Base-by-base conservation (phyloP, 2,888 invertebrate genomes). In the Tribolium freemani region DNA sequence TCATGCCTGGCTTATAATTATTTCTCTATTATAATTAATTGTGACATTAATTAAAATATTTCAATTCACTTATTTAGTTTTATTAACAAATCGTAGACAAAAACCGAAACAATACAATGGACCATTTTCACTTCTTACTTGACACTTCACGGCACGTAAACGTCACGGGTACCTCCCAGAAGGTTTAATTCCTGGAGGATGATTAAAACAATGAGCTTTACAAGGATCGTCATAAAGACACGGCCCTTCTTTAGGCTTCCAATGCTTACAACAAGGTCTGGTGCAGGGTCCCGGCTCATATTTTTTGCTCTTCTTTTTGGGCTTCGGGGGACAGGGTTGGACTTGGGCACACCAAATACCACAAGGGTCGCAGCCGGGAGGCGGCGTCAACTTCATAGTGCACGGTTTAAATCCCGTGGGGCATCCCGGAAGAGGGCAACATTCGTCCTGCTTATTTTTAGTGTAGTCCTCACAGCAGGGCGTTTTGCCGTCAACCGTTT, bases 1-100 rank as follows among this genome's bases (percentile, higher is more conserved):
- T 98, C 79, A 98, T 96, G 96, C 94, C 94, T 2, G 94, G 94
- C 54, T 86, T 93, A 16, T 93, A 88, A 70, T 46, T 58, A 10
- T n/a, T 8, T 48, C 11, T 46, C 5, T n/a, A 50, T 30, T 26
- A 26, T 3, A 16, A 16, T 16, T 16, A 16, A 16, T 16, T 16
- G n/a, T n/a, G n/a, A n/a, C 16, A 16, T n/a, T n/a, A 45, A 11
- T 2, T 11, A 45, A 45, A n/a, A 45, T 45, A 45, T 10, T 11
- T 45, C 11, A 10, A 45, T 45, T 5, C 4, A 0, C 45, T 45
- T 11, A 26, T 26, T 26, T 26, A 38, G 38, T 38, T 38, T 38
- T 38, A 48, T 16, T 48, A 45, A 67, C 31, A 71, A 66, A 54
- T 13, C 56, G 26, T 8, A 44, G 50, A 68, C 20, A 45, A 11